Conservation (phyloP, 1,140 invertebrate species). For the Octopus bimaculoides region DNA sequence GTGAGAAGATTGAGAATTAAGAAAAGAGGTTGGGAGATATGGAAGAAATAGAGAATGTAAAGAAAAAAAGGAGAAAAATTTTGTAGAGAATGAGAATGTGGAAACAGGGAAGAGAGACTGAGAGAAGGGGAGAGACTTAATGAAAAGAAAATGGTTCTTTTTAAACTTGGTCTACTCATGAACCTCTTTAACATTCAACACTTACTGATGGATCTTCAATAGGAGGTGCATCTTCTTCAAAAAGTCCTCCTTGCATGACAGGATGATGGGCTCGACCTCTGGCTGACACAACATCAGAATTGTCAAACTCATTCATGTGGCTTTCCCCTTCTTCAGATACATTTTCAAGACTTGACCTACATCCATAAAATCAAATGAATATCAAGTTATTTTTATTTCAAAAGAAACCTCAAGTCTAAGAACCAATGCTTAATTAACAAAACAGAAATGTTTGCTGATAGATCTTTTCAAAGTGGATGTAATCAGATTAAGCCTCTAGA, state of each 20-base stretch:
- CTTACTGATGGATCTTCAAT: constrained; percentile 37
- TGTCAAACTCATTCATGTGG: constrained; percentile 22
- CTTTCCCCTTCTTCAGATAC: constrained; percentile 12
- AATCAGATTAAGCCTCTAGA: neutral
- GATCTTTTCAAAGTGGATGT: neutral
- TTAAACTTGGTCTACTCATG: too few relatives aligned
- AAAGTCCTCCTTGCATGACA: constrained; percentile 17
- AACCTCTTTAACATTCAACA: neutral
- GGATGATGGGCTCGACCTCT: constrained; percentile 13
- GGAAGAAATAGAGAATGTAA: too few relatives aligned
- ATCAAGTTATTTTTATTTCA: neutral
- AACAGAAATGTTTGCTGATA: neutral
- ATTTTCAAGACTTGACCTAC: constrained; percentile 16
- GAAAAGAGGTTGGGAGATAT: too few relatives aligned
- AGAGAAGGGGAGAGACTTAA: too few relatives aligned
- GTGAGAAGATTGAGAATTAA: too few relatives aligned
- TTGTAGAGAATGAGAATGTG: too few relatives aligned
- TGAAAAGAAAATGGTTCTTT: too few relatives aligned
- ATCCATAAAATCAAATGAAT: neutral
- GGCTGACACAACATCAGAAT: constrained; percentile 19
- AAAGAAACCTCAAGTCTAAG: neutral
- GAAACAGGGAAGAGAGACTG: too few relatives aligned
- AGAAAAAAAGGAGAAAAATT: too few relatives aligned
- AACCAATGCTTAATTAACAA: neutral
- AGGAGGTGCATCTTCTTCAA: constrained; percentile 25